A percentile compares a stretch with the other conserved stretches of the same genome.
Conservation (phyloP, 2,113 vertebrate species). For the Indicator indicator region DNA sequence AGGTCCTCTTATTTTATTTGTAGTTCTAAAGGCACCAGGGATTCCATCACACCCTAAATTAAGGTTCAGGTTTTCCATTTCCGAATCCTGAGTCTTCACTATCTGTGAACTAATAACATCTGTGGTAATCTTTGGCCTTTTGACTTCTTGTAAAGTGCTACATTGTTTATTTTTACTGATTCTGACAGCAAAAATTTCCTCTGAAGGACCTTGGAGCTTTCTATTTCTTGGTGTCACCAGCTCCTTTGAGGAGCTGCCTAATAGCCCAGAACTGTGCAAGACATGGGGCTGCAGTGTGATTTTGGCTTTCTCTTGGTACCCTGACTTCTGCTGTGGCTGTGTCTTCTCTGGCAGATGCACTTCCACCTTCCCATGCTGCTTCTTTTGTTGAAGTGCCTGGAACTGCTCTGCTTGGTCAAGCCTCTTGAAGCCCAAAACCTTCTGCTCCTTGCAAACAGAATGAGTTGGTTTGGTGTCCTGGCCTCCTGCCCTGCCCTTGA, state of each 20-base stretch:
- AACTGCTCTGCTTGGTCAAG: neutral
- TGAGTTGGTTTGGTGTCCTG: neutral
- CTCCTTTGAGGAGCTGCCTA: neutral
- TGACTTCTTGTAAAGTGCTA: constrained; percentile 34
- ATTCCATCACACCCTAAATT: constrained; percentile 2
- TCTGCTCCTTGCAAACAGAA: neutral
- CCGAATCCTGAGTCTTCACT: constrained; percentile 39
- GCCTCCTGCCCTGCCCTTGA: neutral
- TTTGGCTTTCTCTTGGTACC: neutral
- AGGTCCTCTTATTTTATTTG: neutral
- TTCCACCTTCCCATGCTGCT: neutral
- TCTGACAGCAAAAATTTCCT: neutral
- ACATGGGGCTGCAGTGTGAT: neutral
- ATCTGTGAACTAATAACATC: neutral
- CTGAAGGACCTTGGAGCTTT: neutral
- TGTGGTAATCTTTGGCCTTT: constrained; percentile 54
- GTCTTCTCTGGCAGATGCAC: neutral
- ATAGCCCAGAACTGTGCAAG: neutral
- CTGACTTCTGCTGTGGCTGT: neutral
- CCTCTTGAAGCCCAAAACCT: neutral
- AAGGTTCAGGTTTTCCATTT: constrained; percentile 26
- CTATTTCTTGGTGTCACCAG: neutral
- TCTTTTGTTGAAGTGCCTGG: neutral
- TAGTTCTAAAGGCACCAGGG: constrained; percentile 58
- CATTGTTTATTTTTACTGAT: neutral